These are phyloP conservation scores for Galerucella calmariensis DNA, from an alignment of 2,888 invertebrate species.

Conservation along the genomic window DNA sequence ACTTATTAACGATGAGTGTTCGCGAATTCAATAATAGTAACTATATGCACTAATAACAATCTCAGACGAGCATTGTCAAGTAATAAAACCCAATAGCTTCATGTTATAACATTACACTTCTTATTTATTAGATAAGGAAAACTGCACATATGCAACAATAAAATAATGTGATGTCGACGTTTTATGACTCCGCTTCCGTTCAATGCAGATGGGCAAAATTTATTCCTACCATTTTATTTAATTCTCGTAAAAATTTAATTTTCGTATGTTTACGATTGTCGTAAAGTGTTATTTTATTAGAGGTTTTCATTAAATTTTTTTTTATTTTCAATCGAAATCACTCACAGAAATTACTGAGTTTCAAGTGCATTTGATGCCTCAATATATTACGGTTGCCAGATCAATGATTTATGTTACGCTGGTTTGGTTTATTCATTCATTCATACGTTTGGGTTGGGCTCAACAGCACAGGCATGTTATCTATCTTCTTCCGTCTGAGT, in stretches of 20 bases:
- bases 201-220: conserved; percentile 24
- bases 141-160: conserved; percentile 23
- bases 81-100: conserved; percentile 23
- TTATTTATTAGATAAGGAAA: conserved; percentile 32
- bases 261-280: conserved; percentile 27
- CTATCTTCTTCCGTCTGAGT: too few relatives aligned
- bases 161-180: conserved; percentile 20
- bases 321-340: not conserved
- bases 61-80: conserved; percentile 9
- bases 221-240: conserved; percentile 37
- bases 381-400: too few relatives aligned
- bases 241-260: conserved; percentile 42
- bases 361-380: too few relatives aligned
- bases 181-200: conserved; percentile 20
- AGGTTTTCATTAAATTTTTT: not conserved
- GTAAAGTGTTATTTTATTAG: conserved; percentile 11
- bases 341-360: not conserved
- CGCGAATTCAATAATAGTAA: too few relatives aligned
- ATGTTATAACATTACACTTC: conserved; percentile 3
- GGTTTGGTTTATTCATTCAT: too few relatives aligned
- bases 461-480: too few relatives aligned
- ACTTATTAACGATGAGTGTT: too few relatives aligned
- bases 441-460: too few relatives aligned
- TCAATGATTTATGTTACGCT: too few relatives aligned
- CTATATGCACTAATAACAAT: not conserved